Percentiles rank a stretch among this genome's conserved stretches.
These are phyloP conservation scores for Sigmodon hispidus DNA, from an alignment of 2,113 vertebrate genomes.

Conservation along the genomic window DNA sequence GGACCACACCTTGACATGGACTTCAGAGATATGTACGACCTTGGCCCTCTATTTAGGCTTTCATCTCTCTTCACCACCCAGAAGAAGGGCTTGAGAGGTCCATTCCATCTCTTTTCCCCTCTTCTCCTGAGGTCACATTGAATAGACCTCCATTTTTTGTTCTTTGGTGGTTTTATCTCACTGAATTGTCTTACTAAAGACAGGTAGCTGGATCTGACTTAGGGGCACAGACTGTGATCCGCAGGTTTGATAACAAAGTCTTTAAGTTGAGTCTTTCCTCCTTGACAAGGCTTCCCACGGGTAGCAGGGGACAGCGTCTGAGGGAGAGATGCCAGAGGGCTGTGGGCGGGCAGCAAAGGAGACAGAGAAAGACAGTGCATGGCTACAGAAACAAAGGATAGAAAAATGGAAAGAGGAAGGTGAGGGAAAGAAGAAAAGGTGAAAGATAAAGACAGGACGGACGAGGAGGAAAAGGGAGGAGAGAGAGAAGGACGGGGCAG, in stretches of 20 bases:
- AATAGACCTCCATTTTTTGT: not conserved
- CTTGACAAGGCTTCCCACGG: not conserved
- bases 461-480: not conserved
- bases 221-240: not conserved
- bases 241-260: not conserved
- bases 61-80: not conserved
- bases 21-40: not conserved
- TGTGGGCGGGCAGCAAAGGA: not conserved
- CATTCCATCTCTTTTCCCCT: not conserved
- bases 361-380: not conserved
- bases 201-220: not conserved
- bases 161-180: not conserved
- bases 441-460: not conserved
- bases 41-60: not conserved
- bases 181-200: not conserved
- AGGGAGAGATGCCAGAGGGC: not conserved
- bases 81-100: not conserved
- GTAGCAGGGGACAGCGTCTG: rapidly evolving
- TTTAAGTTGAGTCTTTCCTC: not conserved
- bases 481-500: no score
- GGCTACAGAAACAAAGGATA: not conserved
- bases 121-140: not conserved
- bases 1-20: not conserved
- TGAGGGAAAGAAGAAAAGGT: not conserved
- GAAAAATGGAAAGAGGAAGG: not conserved